Evolutionary conservation across 1,140 invertebrate genomes (phyloP).

Genomic region (Lepidurus packardi): DNA sequence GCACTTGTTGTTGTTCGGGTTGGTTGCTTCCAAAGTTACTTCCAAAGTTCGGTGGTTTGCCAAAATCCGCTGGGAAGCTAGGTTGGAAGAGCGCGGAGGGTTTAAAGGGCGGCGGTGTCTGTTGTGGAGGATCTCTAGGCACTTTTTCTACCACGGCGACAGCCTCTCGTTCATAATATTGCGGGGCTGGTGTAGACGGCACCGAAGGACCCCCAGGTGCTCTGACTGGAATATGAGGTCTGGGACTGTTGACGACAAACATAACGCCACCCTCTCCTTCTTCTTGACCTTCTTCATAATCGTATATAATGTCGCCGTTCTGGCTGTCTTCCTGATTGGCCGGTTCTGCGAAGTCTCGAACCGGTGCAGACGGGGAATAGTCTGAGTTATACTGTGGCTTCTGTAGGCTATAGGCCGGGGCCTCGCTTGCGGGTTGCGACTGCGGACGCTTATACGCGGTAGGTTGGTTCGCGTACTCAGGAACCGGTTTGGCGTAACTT

Average conservation of each 20-base stretch:
- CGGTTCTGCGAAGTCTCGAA: background rate
- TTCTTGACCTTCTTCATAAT: conserved; percentile 34
- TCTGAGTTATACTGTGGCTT: conserved; percentile 4
- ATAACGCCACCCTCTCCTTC: conserved; percentile 32
- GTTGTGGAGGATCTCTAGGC: background rate
- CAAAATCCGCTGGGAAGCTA: conserved; percentile 16
- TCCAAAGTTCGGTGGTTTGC: background rate
- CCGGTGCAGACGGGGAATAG: background rate
- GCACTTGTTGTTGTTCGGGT: conserved; percentile 16
- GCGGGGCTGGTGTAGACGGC: background rate
- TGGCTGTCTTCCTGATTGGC: background rate
- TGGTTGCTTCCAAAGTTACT: background rate
- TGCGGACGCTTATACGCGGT: background rate
- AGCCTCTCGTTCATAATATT: background rate
- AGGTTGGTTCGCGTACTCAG: background rate
- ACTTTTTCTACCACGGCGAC: background rate
- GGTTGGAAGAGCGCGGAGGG: conserved; percentile 2
- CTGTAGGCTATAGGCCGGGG: background rate
- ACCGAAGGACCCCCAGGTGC: background rate
- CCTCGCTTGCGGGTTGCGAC: background rate
- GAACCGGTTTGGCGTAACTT: background rate
- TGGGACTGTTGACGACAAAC: conserved; percentile 25
- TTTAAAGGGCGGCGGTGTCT: conserved; percentile 23
- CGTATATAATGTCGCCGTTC: conserved; percentile 34
- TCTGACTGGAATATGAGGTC: background rate